Evolutionary conservation across 2,113 vertebrate species (phyloP).

Genomic region (Mustelus asterias): DNA sequence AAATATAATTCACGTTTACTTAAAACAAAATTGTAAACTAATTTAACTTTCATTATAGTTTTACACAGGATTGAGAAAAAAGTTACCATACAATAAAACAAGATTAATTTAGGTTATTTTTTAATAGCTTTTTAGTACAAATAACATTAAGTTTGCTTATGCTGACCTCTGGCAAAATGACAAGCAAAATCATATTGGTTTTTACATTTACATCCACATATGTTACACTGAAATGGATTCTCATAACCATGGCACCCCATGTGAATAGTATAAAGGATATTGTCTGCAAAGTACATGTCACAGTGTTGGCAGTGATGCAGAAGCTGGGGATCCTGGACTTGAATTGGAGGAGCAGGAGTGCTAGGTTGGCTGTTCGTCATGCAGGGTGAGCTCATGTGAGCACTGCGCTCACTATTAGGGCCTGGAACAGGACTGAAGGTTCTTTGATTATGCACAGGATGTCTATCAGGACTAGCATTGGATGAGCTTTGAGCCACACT

Average conservation of each 20-base stretch:
- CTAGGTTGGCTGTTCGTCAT: conserved; percentile 33
- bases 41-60: neutral
- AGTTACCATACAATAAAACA: neutral
- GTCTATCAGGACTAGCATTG: conserved; percentile 76
- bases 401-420: conserved; percentile 85
- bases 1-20: neutral
- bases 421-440: conserved; percentile 80
- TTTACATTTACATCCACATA: conserved; percentile 38
- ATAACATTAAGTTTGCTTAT: conserved; percentile 37
- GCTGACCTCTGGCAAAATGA: conserved; percentile 39
- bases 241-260: conserved; percentile 40
- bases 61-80: neutral
- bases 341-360: conserved; percentile 29
- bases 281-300: conserved; percentile 39
- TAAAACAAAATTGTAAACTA: neutral
- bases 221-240: conserved; percentile 39
- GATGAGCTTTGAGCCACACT: conserved; percentile 69
- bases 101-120: neutral
- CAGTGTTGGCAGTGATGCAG: conserved; percentile 37
- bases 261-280: conserved; percentile 39
- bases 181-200: conserved; percentile 39
- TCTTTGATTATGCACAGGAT: conserved; percentile 63
- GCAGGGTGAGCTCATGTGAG: conserved; percentile 69
- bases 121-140: conserved; percentile 24
- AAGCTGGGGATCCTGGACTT: conserved; percentile 30